Base-by-base conservation (phyloP, 2,888 invertebrate genomes). In the Limnephilus rhombicus region DNA sequence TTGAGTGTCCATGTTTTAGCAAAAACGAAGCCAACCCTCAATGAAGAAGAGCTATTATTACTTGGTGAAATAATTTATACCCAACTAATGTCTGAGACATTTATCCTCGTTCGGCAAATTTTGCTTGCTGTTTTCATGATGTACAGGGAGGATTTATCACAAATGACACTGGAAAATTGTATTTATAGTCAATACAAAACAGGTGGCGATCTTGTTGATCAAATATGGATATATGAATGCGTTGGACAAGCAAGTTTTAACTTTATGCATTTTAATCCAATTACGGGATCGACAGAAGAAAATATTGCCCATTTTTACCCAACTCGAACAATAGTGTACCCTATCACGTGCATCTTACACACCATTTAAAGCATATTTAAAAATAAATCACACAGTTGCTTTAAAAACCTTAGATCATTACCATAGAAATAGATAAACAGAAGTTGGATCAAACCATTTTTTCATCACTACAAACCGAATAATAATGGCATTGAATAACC, bases 121-220 rank as follows among this genome's bases (percentile, higher is more conserved):
- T 68, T 68, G 68, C 68, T 68, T 7, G 68, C 24, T n/a, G 68
- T 68, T 68, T 68, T 68, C 24, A 68, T 5, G 9, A 24, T 2
- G 68, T 24, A n/a, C 68, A n/a, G 7, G n/a, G 68, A 68, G 24
- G n/a, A 68, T 7, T 68, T 7, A n/a, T 68, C 68, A 82, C 34
- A 29, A 45, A 86, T 86, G 49, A 86, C 85, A n/a, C n/a, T 41
- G n/a, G 45, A 41, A 45, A n/a, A 86, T 86, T 85, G 68, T 85
- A 85, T 85, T 86, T 45, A 45, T 41, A 86, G 85, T 29, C 49
- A n/a, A 29, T 49, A 41, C 29, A 86, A 86, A 37, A 45, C 49
- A 86, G 85, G 45, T 49, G 85, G 49, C 29, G 85, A 86, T 86
- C 49, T n/a, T 49, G 49, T 86, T 86, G 29, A 24, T 85, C n/a